Conservation (phyloP, 2,797 vertebrate species). For the Knipowitschia caucasica region DNA sequence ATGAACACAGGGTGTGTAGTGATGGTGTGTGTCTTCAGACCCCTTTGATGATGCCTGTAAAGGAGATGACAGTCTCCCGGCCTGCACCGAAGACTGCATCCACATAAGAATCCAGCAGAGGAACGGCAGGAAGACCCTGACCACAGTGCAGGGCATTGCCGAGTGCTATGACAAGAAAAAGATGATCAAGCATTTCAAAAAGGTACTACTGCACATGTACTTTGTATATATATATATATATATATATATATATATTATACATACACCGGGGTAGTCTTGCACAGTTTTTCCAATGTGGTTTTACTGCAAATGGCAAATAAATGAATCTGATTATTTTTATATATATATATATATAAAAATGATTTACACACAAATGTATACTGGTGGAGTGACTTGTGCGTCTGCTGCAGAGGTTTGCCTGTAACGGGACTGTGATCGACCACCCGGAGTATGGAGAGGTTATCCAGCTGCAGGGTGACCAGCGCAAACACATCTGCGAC, state of each 20-base stretch:
- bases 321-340: no score
- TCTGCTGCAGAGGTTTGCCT: no score
- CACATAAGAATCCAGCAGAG: slow-evolving; percentile 99
- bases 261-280: no score
- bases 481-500: slow-evolving; percentile 96
- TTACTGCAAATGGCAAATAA: no score
- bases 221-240: no score
- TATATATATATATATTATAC: no score
- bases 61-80: slow-evolving; percentile 96
- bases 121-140: slow-evolving; percentile 98
- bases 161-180: slow-evolving; percentile 97
- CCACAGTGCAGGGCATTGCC: slow-evolving; percentile 94
- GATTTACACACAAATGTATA: no score
- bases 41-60: slow-evolving; percentile 99
- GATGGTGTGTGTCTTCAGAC: slow-evolving; percentile 69
- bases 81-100: slow-evolving; percentile 97
- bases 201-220: no score
- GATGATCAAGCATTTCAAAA: slow-evolving; percentile 96
- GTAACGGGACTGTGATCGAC: slow-evolving; percentile 98
- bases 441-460: slow-evolving; percentile 99
- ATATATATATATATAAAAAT: no score
- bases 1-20: no score
- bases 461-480: slow-evolving; percentile 96
- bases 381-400: no score
- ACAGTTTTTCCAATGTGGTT: no score